phyloP scores from a whole-genome alignment of 2,797 vertebrate genomes.

The Clarias pachynema region DNA sequence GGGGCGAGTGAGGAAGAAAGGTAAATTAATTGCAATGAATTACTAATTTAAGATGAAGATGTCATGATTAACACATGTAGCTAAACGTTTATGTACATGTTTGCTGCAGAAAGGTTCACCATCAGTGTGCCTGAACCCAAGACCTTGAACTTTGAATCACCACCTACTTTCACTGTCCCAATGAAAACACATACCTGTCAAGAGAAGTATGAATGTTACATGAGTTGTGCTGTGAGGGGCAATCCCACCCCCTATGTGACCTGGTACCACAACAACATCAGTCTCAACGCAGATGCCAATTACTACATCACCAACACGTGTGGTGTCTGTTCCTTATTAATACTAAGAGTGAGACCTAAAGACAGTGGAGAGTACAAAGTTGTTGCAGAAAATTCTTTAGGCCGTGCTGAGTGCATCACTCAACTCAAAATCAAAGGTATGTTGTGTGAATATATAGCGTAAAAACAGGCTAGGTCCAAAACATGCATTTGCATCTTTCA shows the following conservation, averaged over 20 bases:
- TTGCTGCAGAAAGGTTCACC: conserved; percentile 59
- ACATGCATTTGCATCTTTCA: not conserved
- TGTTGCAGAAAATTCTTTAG: conserved; percentile 78
- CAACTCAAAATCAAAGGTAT: conserved; percentile 81
- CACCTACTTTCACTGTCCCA: conserved; percentile 79
- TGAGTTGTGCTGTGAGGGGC: conserved; percentile 87
- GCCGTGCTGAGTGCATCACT: conserved; percentile 76
- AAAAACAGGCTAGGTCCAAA: not conserved
- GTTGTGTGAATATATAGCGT: not conserved
- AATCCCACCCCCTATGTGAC: conserved; percentile 78
- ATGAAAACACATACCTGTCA: conserved; percentile 79
- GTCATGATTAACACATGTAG: not conserved
- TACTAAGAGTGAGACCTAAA: conserved; percentile 75
- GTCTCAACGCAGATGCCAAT: conserved; percentile 76
- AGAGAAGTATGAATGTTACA: conserved; percentile 81
- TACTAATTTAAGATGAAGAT: not conserved
- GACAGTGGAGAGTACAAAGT: conserved; percentile 82
- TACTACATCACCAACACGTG: conserved; percentile 82
- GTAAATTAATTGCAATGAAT: conserved; percentile 58
- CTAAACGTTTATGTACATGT: not conserved
- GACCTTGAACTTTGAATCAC: conserved; percentile 67
- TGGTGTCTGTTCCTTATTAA: conserved; percentile 85
- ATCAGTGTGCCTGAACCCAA: conserved; percentile 61
- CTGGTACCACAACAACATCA: conserved; percentile 83
- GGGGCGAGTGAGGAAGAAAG: conserved; percentile 74